Conservation (phyloP, 2,888 invertebrate genomes). For the Trichogramma dendrolimi region DNA sequence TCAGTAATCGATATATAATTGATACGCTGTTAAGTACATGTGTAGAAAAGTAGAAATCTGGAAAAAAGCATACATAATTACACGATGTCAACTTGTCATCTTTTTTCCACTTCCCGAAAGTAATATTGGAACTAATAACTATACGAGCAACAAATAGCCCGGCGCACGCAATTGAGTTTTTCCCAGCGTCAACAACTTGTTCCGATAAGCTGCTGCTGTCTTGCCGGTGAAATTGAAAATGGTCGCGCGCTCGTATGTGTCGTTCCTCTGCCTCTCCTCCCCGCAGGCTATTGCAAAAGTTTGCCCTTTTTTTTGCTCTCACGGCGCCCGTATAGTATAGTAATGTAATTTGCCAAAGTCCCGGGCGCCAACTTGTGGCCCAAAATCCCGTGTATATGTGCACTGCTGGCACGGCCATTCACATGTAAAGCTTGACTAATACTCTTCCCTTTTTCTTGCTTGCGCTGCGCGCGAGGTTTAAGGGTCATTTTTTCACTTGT, state of each 20-base stretch:
- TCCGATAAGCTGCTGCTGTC: conserved; percentile 5
- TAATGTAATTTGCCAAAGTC: conserved; percentile 25
- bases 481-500: not conserved
- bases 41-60: too few relatives aligned
- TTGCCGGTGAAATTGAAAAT: conserved; percentile 21
- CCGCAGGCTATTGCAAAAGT: conserved; percentile 20
- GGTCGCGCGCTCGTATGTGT: conserved; percentile 18
- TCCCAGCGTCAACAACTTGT: not conserved
- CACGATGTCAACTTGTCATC: too few relatives aligned
- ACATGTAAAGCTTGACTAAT: conserved; percentile 11
- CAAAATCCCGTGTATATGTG: not conserved
- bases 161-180: not conserved
- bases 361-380: conserved; percentile 10
- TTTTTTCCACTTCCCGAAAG: too few relatives aligned
- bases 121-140: too few relatives aligned
- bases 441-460: not conserved
- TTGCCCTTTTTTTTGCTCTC: conserved; percentile 5
- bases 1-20: too few relatives aligned
- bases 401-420: not conserved
- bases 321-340: not conserved
- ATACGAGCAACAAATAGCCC: not conserved
- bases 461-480: not conserved
- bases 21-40: too few relatives aligned
- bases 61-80: too few relatives aligned
- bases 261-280: not conserved